These are phyloP conservation scores for Lucilia cuprina DNA, from an alignment of 1,140 invertebrate species.

Conservation along the genomic window DNA sequence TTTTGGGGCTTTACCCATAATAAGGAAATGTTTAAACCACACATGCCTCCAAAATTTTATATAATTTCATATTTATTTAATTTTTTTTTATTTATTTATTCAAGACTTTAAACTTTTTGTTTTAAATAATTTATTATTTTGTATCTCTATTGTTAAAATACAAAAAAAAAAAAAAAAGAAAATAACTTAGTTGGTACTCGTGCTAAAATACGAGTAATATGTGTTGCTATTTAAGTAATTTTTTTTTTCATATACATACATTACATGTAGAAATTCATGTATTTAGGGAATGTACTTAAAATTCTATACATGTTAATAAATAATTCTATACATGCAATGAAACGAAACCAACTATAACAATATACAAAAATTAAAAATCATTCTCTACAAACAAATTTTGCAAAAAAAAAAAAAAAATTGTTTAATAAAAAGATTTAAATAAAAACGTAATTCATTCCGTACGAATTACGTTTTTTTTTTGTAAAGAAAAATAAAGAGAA, in stretches of 20 bases:
- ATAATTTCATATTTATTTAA: not conserved
- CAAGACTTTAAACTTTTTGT: not conserved
- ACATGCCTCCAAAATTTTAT: not conserved
- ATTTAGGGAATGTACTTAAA: not conserved
- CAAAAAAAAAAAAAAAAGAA: not conserved
- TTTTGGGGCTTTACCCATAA: not conserved
- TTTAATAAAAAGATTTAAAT: not conserved
- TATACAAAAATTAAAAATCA: not conserved
- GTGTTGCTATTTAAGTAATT: too few species aligned
- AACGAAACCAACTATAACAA: not conserved
- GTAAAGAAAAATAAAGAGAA: too few species aligned
- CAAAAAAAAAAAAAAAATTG: too few species aligned
- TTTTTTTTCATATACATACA: not conserved
- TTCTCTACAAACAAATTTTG: too few species aligned
- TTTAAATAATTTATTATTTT: conserved; percentile 1
- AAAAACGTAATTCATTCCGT: not conserved
- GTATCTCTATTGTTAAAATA: not conserved
- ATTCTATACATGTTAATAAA: not conserved
- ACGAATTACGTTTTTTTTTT: too few species aligned
- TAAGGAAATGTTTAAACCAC: not conserved
- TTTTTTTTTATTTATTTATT: not conserved
- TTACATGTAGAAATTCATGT: not conserved
- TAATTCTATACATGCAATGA: not conserved
- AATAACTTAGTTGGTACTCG: too few species aligned
- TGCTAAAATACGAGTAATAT: too few species aligned